A percentile compares a stretch with the other conserved stretches of the same genome.
phyloP scores from a whole-genome alignment of 2,113 vertebrate genomes.

The Syrmaticus mikado region DNA sequence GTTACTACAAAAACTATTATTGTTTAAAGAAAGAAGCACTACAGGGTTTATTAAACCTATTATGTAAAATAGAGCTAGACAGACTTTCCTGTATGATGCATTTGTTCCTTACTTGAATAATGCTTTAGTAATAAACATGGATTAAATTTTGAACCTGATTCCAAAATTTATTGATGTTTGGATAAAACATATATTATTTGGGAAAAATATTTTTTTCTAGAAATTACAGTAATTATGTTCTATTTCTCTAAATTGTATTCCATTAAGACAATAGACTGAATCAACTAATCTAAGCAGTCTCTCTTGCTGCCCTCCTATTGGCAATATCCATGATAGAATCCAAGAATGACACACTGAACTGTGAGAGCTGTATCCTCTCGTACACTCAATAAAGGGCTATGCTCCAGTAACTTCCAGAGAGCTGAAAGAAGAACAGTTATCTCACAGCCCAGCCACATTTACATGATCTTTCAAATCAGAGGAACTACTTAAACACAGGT shows the following conservation, averaged over 20 bases:
- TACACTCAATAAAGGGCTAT: background rate
- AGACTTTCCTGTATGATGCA: background rate
- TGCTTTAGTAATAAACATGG: background rate
- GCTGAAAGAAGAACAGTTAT: background rate
- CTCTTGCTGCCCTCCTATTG: slow-evolving; percentile 37
- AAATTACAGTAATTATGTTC: background rate
- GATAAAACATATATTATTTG: background rate
- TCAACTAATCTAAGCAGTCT: slow-evolving; percentile 34
- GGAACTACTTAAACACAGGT: background rate
- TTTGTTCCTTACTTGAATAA: background rate
- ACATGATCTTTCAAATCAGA: slow-evolving; percentile 39
- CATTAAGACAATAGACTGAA: slow-evolving; percentile 37
- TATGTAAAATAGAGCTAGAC: background rate
- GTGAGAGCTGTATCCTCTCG: slow-evolving; percentile 36
- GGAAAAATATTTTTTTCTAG: background rate
- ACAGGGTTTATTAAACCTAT: background rate
- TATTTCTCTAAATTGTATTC: slow-evolving; percentile 26
- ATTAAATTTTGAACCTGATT: background rate
- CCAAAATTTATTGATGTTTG: background rate
- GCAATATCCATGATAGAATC: slow-evolving; percentile 54
- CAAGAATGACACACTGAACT: slow-evolving; percentile 45
- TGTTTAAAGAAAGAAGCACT: background rate
- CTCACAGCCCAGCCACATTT: slow-evolving; percentile 12
- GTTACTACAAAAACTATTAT: background rate
- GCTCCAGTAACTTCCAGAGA: slow-evolving; percentile 12